A percentile compares a stretch with the other conserved stretches of the same genome.
phyloP scores from a whole-genome alignment of 1,140 invertebrate species.

The Andricus grossulariae region DNA sequence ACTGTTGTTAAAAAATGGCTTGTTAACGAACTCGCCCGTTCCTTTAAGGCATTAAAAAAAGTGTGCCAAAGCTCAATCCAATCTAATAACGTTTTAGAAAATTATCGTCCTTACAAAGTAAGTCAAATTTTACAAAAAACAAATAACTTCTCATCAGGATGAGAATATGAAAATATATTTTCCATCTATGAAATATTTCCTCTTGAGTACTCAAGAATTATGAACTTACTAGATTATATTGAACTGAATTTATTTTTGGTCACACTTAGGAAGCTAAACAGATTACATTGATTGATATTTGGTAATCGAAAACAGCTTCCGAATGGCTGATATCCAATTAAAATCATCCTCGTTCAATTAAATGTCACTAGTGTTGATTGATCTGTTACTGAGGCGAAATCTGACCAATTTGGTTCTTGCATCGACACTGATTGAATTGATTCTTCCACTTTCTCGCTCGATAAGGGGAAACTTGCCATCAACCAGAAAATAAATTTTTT shows the following conservation, averaged over 20 bases:
- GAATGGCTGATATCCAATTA: conserved; percentile 7
- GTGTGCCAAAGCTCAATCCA: too few relatives aligned
- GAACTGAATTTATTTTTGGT: not conserved
- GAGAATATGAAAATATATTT: too few relatives aligned
- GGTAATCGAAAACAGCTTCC: not conserved
- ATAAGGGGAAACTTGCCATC: not conserved
- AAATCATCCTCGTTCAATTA: not conserved
- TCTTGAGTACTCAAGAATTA: too few relatives aligned
- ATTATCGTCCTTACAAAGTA: too few relatives aligned
- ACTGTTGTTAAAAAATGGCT: too few relatives aligned
- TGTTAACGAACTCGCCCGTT: too few relatives aligned
- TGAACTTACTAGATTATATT: too few relatives aligned
- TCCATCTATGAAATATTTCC: too few relatives aligned
- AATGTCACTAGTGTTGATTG: not conserved
- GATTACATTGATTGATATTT: not conserved
- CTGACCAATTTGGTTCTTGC: not conserved
- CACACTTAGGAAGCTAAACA: not conserved
- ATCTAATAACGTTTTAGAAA: too few relatives aligned
- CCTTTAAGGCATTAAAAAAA: too few relatives aligned
- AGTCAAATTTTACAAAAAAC: too few relatives aligned
- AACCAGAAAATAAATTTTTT: not conserved
- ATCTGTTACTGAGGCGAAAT: not conserved
- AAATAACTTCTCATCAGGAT: too few relatives aligned
- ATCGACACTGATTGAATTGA: not conserved
- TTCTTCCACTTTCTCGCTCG: not conserved